These are phyloP conservation scores for Siderastrea siderea DNA, from an alignment of 92 coral and sea anemone genomes.

Conservation along the genomic window DNA sequence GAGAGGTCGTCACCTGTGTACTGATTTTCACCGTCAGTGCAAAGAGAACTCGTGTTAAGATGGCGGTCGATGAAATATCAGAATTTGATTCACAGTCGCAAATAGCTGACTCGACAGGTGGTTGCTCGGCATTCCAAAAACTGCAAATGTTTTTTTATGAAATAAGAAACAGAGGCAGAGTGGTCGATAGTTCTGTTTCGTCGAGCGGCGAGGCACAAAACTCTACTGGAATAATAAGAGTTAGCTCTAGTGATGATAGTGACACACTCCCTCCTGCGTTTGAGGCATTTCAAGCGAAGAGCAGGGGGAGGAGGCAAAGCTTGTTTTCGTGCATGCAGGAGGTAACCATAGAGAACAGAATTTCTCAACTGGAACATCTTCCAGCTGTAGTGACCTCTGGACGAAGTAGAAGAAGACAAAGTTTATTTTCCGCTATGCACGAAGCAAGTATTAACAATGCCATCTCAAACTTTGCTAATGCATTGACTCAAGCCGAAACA, in stretches of 20 bases:
- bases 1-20: conserved; percentile 85
- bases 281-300: conserved; percentile 20
- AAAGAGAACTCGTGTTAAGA: conserved; percentile 82
- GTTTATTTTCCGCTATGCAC: conserved; percentile 74
- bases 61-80: conserved; percentile 77
- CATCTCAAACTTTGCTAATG: conserved; percentile 35
- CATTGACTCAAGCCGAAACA: conserved; percentile 2
- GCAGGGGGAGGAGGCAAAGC: conserved; percentile 53
- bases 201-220: not conserved
- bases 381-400: conserved; percentile 9
- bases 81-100: conserved; percentile 45
- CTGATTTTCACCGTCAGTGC: conserved; percentile 97
- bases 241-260: not conserved
- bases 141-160: not conserved
- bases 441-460: conserved; percentile 56
- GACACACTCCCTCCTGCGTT: conserved; percentile 24
- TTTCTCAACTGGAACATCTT: conserved; percentile 1
- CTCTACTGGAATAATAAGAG: not conserved
- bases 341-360: conserved; percentile 20
- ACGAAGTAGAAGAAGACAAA: conserved; percentile 48
- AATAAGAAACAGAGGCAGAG: conserved; percentile 12
- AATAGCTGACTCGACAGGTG: not conserved
- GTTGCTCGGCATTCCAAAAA: conserved; percentile 8
- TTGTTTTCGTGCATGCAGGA: conserved; percentile 55
- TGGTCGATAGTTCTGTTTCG: not conserved